Evolutionary conservation across 1,140 invertebrate genomes (phyloP).

Genomic region (Tenebrio molitor): DNA sequence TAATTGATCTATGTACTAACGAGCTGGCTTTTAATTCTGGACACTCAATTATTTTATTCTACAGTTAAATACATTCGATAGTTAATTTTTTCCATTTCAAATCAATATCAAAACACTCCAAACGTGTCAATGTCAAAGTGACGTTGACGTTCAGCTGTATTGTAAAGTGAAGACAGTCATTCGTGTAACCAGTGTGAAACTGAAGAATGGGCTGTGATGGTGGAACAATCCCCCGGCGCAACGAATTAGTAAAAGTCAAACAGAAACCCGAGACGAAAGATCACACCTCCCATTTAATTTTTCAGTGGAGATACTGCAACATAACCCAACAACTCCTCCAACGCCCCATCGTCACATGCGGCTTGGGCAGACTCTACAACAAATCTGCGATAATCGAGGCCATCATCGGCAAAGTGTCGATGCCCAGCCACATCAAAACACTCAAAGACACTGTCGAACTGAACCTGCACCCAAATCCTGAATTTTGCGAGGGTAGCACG

Average conservation of each 20-base stretch:
- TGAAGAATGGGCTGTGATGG: slow-evolving; percentile 97
- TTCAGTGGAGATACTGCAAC: slow-evolving; percentile 95
- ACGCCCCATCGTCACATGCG: slow-evolving; percentile 92
- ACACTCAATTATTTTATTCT: too few species aligned
- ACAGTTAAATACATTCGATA: too few species aligned
- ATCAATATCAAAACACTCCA: too few species aligned
- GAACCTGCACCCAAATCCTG: slow-evolving; percentile 89
- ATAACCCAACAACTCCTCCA: slow-evolving; percentile 89
- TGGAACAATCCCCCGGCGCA: slow-evolving; percentile 96
- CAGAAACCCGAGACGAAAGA: slow-evolving; percentile 97
- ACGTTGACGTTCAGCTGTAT: too few species aligned
- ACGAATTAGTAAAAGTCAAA: slow-evolving; percentile 92
- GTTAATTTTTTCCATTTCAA: too few species aligned
- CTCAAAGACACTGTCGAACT: slow-evolving; percentile 94
- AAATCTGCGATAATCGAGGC: slow-evolving; percentile 94
- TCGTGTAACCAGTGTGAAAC: slow-evolving; percentile 8
- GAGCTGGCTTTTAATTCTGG: too few species aligned
- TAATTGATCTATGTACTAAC: too few species aligned
- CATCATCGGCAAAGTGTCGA: slow-evolving; percentile 83
- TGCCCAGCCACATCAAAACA: slow-evolving; percentile 88
- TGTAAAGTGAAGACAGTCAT: too few species aligned
- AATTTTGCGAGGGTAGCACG: slow-evolving; percentile 79
- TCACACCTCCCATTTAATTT: slow-evolving; percentile 90
- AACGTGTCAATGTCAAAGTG: not conserved
- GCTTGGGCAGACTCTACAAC: slow-evolving; percentile 92